Percentiles rank a stretch among this genome's conserved stretches.
Evolutionary conservation across 1,140 invertebrate genomes (phyloP).

Genomic region (Nephila pilipes): DNA sequence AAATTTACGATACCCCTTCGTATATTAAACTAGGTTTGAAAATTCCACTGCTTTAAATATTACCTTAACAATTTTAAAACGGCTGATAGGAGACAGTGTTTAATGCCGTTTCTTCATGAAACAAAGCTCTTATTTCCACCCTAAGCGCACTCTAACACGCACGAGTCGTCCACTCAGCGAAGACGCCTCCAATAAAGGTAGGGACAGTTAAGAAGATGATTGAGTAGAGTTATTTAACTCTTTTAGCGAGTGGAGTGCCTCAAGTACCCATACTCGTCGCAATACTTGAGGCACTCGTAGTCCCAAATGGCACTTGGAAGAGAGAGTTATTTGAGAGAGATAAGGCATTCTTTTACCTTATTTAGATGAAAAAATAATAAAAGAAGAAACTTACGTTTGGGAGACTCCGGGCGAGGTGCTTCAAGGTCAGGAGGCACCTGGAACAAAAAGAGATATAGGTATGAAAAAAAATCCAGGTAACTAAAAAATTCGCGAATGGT

Average conservation of each 20-base stretch:
- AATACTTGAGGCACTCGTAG: background rate
- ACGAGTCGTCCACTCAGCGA: too few relatives aligned
- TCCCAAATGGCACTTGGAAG: background rate
- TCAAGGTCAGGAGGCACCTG: slow-evolving; percentile 60
- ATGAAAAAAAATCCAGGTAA: too few relatives aligned
- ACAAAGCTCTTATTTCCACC: too few relatives aligned
- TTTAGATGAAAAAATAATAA: slow-evolving; percentile 19
- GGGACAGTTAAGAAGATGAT: slow-evolving; percentile 8
- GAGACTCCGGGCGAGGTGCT: slow-evolving; percentile 32
- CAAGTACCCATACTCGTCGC: background rate
- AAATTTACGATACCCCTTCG: too few relatives aligned
- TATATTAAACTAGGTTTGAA: too few relatives aligned
- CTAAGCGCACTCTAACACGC: too few relatives aligned
- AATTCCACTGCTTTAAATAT: too few relatives aligned
- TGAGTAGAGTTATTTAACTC: slow-evolving; percentile 28
- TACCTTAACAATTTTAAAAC: too few relatives aligned
- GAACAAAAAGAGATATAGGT: slow-evolving; percentile 9
- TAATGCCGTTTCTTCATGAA: too few relatives aligned
- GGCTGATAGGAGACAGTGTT: too few relatives aligned
- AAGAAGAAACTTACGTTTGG: slow-evolving; percentile 31
- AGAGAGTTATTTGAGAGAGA: background rate
- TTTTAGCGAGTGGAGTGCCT: background rate
- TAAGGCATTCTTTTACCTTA: slow-evolving; percentile 47
- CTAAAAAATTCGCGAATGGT: too few relatives aligned
- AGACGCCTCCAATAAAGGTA: background rate